Conservation (phyloP, 2,797 vertebrate genomes). For the Gallinago stenura region DNA sequence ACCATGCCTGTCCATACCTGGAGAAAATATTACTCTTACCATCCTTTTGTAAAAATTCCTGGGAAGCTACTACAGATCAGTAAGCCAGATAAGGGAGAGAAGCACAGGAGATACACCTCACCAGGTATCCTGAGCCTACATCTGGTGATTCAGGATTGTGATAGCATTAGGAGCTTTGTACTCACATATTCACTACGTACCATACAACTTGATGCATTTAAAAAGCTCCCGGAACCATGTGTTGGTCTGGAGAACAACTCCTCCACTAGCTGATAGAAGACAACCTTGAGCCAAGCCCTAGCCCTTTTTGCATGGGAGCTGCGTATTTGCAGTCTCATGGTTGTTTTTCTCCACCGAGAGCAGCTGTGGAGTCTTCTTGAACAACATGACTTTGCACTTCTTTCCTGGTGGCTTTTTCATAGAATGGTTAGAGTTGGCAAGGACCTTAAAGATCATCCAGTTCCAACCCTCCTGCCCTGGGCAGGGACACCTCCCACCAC, state of each 20-base stretch:
- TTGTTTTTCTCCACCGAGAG: neutral
- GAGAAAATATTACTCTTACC: neutral
- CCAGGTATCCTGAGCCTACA: neutral
- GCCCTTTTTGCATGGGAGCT: neutral
- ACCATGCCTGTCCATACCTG: neutral
- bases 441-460: too few relatives aligned
- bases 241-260: neutral
- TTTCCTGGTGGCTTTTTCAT: neutral
- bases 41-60: neutral
- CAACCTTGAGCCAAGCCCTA: neutral
- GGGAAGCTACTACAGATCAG: neutral
- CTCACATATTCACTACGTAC: neutral
- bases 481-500: too few relatives aligned
- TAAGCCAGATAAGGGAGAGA: neutral
- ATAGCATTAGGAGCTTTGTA: neutral
- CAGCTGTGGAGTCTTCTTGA: neutral
- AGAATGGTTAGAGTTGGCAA: too few relatives aligned
- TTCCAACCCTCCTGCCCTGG: too few relatives aligned
- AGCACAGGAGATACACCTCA: neutral
- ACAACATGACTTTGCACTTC: constrained; percentile 44
- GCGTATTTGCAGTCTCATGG: neutral
- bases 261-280: constrained; percentile 17
- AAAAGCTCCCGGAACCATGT: neutral
- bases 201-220: neutral
- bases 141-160: neutral